Percentiles rank a stretch among this genome's conserved stretches.
phyloP scores from a whole-genome alignment of 2,797 vertebrate genomes.

The Octomys mimax region DNA sequence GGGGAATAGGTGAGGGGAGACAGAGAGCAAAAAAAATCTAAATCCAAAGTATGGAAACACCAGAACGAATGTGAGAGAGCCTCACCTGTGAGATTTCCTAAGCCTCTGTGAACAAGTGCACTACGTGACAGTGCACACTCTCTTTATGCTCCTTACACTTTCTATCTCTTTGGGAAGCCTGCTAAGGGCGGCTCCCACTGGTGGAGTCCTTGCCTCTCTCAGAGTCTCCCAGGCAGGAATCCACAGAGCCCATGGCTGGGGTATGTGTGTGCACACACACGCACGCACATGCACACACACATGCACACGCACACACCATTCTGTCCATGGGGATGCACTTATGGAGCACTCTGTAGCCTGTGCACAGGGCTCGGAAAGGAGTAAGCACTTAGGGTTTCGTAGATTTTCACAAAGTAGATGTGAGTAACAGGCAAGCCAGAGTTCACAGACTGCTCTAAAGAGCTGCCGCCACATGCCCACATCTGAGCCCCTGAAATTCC shows the following conservation, averaged over 20 bases:
- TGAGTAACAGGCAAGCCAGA: not conserved
- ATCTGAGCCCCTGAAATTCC: not conserved
- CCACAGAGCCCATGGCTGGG: accelerated
- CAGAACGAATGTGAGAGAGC: not conserved
- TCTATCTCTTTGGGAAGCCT: not conserved
- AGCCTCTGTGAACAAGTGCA: not conserved
- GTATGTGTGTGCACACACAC: not conserved
- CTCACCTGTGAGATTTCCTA: not conserved
- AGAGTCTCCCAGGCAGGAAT: not conserved
- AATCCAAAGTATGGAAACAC: not conserved
- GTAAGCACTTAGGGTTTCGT: not conserved
- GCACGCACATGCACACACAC: not conserved
- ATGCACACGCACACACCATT: not conserved
- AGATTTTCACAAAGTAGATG: not conserved
- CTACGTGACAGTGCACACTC: not conserved
- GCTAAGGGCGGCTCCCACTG: not conserved
- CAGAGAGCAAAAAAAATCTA: not conserved
- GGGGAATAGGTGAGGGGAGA: not conserved
- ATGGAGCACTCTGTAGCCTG: not conserved
- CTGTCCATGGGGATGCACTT: not conserved
- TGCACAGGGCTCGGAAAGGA: not conserved
- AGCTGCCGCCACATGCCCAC: not conserved
- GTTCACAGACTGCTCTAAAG: not conserved
- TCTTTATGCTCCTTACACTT: not conserved
- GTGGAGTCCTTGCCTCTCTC: not conserved